Base-by-base conservation (phyloP, 2,888 invertebrate genomes). In the Heliconius erato region DNA sequence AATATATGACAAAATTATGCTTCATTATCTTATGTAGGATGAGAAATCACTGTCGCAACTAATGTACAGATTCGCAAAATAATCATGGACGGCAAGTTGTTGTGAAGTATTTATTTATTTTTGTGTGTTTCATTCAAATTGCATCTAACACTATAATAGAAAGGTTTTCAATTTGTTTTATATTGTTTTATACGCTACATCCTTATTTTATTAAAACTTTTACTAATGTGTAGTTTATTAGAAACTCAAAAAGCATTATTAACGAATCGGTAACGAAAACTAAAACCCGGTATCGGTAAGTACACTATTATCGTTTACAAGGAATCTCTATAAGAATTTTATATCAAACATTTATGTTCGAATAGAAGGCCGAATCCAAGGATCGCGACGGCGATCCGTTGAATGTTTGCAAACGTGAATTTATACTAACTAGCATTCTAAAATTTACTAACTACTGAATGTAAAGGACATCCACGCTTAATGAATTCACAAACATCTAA, bases 381-480 rank as follows among this genome's bases (percentile, higher is more conserved):
- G 79, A 84, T 84, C 82, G 81, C 82, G 80, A 81, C 82, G 78
- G 79, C 78, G 23, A 81, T 63, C 76, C 86, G 85, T 84, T 85
- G 88, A 87, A 88, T 86, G 90, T 87, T 91, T 91, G 91, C 89
- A 93, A 79, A 92, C 90, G 90, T 92, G 90, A 94, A 94, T 95
- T 95, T 95, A 95, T 91, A 91, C 95, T 96, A 96, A 93, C 96
- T 96, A 95, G 96, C 96, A 95, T 94, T 92, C 96, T 96, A 96
- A 94, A 95, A 94, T 95, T 96, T 94, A 95, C 95, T 95, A 95
- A 92, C 95, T 95, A 95, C 90, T 88, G 94, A 95, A 96, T 94
- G 94, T 93, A 90, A 91, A 91, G 90, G 89, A 91, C 95, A 95
- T 94, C 84, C 95, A 93, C 90, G 90, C 89, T 91, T 89, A 91